A percentile compares a stretch with the other conserved stretches of the same genome.
Conservation (phyloP, 2,888 invertebrate species). For the Caenorhabditis sp. region DNA sequence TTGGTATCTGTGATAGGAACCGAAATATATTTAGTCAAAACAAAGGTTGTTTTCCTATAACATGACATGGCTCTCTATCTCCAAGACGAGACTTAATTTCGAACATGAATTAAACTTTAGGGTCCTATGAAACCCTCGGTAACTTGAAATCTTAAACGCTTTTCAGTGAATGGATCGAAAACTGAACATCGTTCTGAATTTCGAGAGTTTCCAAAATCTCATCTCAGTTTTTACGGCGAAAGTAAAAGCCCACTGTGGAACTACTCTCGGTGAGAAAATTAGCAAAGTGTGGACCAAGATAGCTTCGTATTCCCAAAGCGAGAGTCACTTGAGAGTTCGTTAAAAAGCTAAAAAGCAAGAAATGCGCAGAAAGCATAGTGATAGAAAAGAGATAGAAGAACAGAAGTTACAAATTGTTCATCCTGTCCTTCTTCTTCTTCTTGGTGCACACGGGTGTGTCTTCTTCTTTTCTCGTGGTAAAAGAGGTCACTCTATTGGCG, state of each 20-base stretch:
- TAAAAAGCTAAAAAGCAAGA: background rate
- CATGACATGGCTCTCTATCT: no score
- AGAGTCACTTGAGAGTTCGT: background rate
- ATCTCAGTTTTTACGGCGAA: no score
- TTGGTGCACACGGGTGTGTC: conserved; percentile 53
- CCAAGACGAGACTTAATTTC: no score
- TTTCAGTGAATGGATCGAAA: no score
- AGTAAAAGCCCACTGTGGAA: background rate
- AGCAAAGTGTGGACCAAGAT: background rate
- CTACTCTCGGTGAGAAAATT: background rate
- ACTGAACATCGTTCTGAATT: no score
- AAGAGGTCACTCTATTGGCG: conserved; percentile 50
- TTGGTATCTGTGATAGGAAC: no score
- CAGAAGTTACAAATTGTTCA: conserved; percentile 49
- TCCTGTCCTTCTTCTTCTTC: conserved; percentile 17
- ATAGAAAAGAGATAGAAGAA: conserved; percentile 51
- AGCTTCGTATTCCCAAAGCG: background rate
- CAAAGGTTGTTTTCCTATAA: no score
- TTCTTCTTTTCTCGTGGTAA: conserved; percentile 30
- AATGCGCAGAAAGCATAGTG: conserved; percentile 11
- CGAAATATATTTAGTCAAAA: no score
- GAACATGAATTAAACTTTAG: no score
- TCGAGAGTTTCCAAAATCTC: no score
- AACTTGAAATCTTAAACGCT: no score
- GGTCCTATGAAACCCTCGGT: no score